Base-by-base conservation (phyloP, 2,888 invertebrate species). In the Ochropleura leucogaster region DNA sequence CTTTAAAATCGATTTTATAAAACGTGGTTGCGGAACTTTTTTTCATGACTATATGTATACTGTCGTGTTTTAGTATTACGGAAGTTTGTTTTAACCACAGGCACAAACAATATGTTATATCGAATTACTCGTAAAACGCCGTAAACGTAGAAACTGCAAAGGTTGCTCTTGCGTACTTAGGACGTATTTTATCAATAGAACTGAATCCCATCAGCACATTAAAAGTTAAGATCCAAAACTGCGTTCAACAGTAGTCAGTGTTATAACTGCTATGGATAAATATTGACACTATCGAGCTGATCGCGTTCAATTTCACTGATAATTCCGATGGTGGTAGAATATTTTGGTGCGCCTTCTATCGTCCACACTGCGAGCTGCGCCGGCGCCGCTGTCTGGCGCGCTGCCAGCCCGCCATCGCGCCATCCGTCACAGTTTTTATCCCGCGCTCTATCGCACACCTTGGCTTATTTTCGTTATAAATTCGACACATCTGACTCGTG, bases 401-500 rank as follows among this genome's bases (percentile, higher is more conserved):
- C 12, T n/a, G 84, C 84, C 84, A 86, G 51, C 60, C 70, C 74
- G 44, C 84, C 86, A 76, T 51, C 63, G 68, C 73, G 42, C 83
- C 69, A 81, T 85, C 67, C 82, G 80, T 86, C 85, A 85, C 82
- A 82, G 55, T 77, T 84, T 83, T 83, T 85, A 77, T 85, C 73
- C 69, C 67, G 66, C 55, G 79, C 77, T 78, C 78, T 68, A 79
- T 80, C 70, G 69, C 70, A 74, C 63, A 73, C 73, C 68, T 51
- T 46, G 66, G 76, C 84, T 86, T 87, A 89, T 89, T 90, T 88
- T 86, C 65, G 79, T 77, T 75, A 83, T 85, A 80, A 84, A 86
- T 85, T 79, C 84, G 83, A 84, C 83, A 80, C 72, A 87, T 85
- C 72, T 79, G 83, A 84, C 80, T 79, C 63, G 75, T 71, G 72